A percentile compares a stretch with the other conserved stretches of the same genome.
phyloP scores from a whole-genome alignment of 2,797 vertebrate genomes.

The Myoxocephalus aenaeus region DNA sequence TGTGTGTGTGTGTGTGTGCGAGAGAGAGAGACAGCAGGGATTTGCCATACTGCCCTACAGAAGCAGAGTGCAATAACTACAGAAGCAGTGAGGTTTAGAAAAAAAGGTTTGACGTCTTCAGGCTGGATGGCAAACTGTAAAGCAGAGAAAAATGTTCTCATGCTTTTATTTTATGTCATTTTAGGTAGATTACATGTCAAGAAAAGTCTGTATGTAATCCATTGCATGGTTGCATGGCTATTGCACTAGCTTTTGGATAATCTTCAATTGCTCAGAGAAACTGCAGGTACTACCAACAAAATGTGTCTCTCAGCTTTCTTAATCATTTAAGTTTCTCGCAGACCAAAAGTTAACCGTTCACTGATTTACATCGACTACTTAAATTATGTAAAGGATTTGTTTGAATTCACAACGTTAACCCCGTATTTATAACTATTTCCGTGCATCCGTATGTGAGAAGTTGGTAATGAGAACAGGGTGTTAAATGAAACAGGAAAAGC shows the following conservation, averaged over 20 bases:
- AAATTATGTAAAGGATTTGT: neutral
- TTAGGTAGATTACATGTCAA: neutral
- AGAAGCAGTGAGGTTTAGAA: neutral
- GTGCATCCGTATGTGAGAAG: too few relatives aligned
- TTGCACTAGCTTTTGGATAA: neutral
- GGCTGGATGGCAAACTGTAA: neutral
- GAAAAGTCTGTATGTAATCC: neutral
- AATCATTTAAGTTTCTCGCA: too few relatives aligned
- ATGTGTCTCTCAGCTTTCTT: too few relatives aligned
- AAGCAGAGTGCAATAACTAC: slow-evolving; percentile 3
- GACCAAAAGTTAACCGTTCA: neutral
- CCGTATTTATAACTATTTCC: too few relatives aligned
- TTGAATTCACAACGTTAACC: too few relatives aligned
- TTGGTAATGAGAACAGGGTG: too few relatives aligned
- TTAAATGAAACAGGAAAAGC: too few relatives aligned
- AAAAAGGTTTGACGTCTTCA: neutral
- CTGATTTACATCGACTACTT: neutral
- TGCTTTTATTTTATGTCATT: neutral
- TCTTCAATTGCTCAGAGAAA: neutral
- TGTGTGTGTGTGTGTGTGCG: slow-evolving; percentile 27
- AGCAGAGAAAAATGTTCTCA: neutral
- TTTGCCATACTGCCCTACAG: slow-evolving; percentile 43
- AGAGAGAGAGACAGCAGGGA: slow-evolving; percentile 63
- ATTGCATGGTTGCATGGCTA: neutral
- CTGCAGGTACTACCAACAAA: neutral